A percentile compares a stretch with the other conserved stretches of the same genome.
Conservation (phyloP, 2,888 invertebrate genomes). For the Dinocampus coccinellae region DNA sequence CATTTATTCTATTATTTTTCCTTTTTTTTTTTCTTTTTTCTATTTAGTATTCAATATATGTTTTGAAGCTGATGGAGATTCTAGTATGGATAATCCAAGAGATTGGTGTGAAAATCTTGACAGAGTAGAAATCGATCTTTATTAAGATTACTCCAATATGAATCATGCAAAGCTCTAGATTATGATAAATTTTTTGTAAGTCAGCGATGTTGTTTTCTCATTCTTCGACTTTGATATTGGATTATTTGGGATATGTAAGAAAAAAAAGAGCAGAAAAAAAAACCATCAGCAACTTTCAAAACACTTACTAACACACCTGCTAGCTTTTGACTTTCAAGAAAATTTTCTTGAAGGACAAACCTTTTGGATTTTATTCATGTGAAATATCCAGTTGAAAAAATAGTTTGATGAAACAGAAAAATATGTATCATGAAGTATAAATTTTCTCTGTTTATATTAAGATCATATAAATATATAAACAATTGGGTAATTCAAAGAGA, state of each 20-base stretch:
- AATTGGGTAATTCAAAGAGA: too few species aligned
- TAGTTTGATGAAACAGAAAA: neutral
- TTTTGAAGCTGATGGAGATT: neutral
- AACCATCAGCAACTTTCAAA: neutral
- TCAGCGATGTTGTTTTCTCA: constrained; percentile 2
- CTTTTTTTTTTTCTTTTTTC: neutral
- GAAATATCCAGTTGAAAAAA: neutral
- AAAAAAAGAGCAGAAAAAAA: too few species aligned
- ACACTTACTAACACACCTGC: neutral
- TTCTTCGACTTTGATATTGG: constrained; percentile 4
- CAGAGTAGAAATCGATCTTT: constrained; percentile 3
- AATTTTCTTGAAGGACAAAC: neutral
- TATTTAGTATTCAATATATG: neutral
- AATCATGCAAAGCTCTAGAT: constrained; percentile 18
- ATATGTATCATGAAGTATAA: too few species aligned
- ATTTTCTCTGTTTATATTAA: too few species aligned
- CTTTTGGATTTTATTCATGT: neutral
- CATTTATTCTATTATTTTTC: neutral
- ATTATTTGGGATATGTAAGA: neutral
- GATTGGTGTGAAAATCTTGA: neutral
- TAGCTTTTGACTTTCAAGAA: neutral
- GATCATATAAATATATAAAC: too few species aligned
- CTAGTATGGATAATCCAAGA: neutral
- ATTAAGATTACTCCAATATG: constrained; percentile 24
- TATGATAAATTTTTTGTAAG: constrained; percentile 18